A percentile compares a stretch with the other conserved stretches of the same genome.
These are phyloP conservation scores for Onychomys arenicola DNA, from an alignment of 2,797 vertebrate species.

Conservation along the genomic window DNA sequence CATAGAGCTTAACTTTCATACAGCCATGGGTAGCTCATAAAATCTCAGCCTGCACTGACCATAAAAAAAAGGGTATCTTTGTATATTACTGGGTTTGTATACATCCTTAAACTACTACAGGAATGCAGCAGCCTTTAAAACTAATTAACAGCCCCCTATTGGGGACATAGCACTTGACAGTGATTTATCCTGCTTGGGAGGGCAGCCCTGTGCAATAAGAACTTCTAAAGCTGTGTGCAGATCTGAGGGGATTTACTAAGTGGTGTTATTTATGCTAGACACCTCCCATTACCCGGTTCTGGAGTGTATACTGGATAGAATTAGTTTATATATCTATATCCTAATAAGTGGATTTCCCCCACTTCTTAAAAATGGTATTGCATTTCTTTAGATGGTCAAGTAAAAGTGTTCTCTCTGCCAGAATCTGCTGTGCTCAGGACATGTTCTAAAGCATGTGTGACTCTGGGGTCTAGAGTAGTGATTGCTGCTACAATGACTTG, in stretches of 20 bases:
- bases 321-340: not conserved
- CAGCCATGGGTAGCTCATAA: conserved; percentile 77
- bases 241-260: conserved; percentile 44
- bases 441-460: not conserved
- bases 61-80: conserved; percentile 60
- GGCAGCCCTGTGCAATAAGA: not conserved
- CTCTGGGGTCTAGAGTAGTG: not conserved
- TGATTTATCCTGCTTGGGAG: conserved; percentile 69
- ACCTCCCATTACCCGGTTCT: not conserved
- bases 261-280: conserved; percentile 36
- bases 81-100: conserved; percentile 56
- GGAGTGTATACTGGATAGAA: not conserved
- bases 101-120: conserved; percentile 55
- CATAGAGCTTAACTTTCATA: conserved; percentile 73
- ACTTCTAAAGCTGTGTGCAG: not conserved
- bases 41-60: conserved; percentile 79
- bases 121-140: conserved; percentile 75
- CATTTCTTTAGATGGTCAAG: not conserved
- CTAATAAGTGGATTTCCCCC: not conserved
- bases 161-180: conserved; percentile 36
- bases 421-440: not conserved
- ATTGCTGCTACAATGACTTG: not conserved
- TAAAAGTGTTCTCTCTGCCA: not conserved
- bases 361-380: not conserved
- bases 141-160: conserved; percentile 77